Evolutionary conservation across 2,113 vertebrate genomes (phyloP).

Genomic region (Cyanoramphus novaezelandiae): DNA sequence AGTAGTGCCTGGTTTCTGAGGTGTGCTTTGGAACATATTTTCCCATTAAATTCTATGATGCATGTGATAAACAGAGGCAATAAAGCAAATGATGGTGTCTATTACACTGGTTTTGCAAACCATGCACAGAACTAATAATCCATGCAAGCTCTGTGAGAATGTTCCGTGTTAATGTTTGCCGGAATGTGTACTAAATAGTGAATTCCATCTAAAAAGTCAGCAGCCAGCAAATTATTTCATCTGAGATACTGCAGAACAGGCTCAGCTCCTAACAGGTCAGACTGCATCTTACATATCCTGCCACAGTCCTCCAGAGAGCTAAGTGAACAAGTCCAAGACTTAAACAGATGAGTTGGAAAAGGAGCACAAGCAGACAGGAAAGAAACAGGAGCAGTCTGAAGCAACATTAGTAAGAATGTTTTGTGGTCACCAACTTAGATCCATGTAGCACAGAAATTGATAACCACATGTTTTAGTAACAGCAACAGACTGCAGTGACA

Average conservation of each 20-base stretch:
- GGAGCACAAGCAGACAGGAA: neutral
- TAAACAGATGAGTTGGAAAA: neutral
- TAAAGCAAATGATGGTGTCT: neutral
- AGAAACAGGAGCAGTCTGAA: neutral
- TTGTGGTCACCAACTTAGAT: neutral
- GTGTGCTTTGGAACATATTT: neutral
- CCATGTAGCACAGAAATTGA: neutral
- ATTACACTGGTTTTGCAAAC: neutral
- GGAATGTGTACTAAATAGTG: neutral
- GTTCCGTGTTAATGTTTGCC: neutral
- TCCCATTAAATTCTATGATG: neutral
- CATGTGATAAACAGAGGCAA: neutral
- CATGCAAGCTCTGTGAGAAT: neutral
- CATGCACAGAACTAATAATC: neutral
- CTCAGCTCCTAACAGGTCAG: neutral
- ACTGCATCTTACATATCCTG: neutral
- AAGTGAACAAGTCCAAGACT: neutral
- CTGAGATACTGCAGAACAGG: neutral
- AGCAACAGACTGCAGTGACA: neutral
- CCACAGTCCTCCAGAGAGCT: neutral
- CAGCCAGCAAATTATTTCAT: neutral
- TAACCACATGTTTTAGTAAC: neutral
- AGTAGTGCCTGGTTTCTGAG: neutral
- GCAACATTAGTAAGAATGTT: neutral
- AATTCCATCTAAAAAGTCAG: neutral